phyloP scores from a whole-genome alignment of 2,888 invertebrate genomes.

The Drosophila borealis region DNA sequence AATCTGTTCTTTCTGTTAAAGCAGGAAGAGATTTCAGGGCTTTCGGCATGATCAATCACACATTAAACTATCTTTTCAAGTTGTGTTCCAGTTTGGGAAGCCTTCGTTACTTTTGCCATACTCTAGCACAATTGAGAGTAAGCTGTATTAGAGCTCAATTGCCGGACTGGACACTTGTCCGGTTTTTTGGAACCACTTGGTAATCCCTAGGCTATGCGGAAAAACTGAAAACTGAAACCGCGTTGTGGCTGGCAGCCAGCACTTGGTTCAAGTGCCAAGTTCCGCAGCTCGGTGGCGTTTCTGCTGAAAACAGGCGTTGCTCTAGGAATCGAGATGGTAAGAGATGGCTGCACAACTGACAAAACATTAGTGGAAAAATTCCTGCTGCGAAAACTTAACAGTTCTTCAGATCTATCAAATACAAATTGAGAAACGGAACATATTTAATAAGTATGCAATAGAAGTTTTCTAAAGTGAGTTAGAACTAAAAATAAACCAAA shows the following conservation, averaged over 20 bases:
- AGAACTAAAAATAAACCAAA: neutral
- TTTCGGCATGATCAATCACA: neutral
- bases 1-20: neutral
- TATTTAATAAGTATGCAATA: neutral
- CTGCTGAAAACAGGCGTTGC: slow-evolving; percentile 79
- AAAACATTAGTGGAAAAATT: slow-evolving; percentile 26
- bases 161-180: slow-evolving; percentile 16
- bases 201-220: slow-evolving; percentile 23
- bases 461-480: neutral
- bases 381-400: slow-evolving; percentile 22
- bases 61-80: no score
- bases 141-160: neutral
- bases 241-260: slow-evolving; percentile 9
- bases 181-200: slow-evolving; percentile 13
- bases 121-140: no score
- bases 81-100: no score
- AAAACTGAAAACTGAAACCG: slow-evolving; percentile 72
- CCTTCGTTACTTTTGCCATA: no score
- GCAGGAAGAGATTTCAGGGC: neutral
- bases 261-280: slow-evolving; percentile 76
- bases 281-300: slow-evolving; percentile 68
- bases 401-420: slow-evolving; percentile 1
- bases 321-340: slow-evolving; percentile 81
- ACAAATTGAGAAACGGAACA: neutral
- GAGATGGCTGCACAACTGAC: slow-evolving; percentile 65